Conservation (phyloP, 2,797 vertebrate genomes). For the Arctocebus calabarensis region DNA sequence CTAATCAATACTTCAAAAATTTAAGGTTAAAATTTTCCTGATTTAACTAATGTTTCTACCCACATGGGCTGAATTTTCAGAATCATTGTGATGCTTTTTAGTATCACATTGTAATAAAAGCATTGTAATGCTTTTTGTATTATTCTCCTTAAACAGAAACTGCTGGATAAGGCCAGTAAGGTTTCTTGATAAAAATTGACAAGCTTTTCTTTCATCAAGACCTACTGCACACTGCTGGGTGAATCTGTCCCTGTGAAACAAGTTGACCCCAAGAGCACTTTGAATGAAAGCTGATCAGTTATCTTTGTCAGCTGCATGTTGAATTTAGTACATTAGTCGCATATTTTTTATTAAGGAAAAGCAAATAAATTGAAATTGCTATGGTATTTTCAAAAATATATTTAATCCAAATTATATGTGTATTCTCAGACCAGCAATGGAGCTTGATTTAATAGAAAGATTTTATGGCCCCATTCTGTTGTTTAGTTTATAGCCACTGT, state of each 20-base stretch:
- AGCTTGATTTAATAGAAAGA: conserved; percentile 59
- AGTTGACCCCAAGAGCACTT: not conserved
- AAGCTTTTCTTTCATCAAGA: conserved; percentile 21
- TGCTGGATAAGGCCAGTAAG: not conserved
- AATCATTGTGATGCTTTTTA: not conserved
- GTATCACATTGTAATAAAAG: too few species aligned
- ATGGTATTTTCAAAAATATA: conserved; percentile 62
- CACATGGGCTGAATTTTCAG: not conserved
- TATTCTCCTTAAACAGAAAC: not conserved
- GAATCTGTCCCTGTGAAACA: not conserved
- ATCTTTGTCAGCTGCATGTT: conserved; percentile 21
- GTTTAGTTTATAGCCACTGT: conserved; percentile 58
- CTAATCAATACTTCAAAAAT: not conserved
- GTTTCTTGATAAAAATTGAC: conserved; percentile 30
- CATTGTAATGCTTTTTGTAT: not conserved
- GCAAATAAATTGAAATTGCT: conserved; percentile 46
- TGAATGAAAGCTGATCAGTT: conserved; percentile 20
- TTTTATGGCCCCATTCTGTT: conserved; percentile 63
- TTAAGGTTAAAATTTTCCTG: not conserved
- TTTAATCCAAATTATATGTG: conserved; percentile 30
- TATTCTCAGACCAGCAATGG: conserved; percentile 60
- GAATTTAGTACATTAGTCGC: conserved; percentile 42
- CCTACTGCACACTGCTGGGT: not conserved
- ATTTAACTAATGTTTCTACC: not conserved
- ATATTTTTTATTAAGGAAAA: conserved; percentile 65